Percentiles rank a stretch among this genome's conserved stretches.
Evolutionary conservation across 2,797 vertebrate species (phyloP).

Genomic region (Adrianichthys oophorus): DNA sequence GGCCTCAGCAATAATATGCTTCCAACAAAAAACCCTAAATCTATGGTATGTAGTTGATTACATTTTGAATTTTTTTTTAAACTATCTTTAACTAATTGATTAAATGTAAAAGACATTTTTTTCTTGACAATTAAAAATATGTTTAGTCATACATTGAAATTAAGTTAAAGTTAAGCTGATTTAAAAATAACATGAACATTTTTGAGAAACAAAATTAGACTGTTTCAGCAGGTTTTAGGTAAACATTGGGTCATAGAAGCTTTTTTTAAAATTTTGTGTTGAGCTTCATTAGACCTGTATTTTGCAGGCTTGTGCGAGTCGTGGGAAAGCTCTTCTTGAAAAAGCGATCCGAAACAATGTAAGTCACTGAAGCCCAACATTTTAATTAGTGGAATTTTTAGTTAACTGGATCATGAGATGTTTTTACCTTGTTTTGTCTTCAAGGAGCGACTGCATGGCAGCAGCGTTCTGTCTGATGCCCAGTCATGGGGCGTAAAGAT

Average conservation of each 20-base stretch:
- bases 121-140: too few relatives aligned
- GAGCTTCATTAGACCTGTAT: neutral
- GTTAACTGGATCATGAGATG: neutral
- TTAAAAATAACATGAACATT: too few relatives aligned
- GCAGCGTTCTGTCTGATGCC: constrained; percentile 79
- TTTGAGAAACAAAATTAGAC: too few relatives aligned
- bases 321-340: constrained; percentile 87
- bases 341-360: constrained; percentile 88
- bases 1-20: constrained; percentile 20
- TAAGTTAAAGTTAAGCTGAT: too few relatives aligned
- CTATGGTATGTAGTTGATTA: constrained; percentile 44
- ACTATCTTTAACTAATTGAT: neutral
- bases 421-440: constrained; percentile 17
- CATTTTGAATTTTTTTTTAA: neutral
- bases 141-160: too few relatives aligned
- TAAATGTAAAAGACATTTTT: too few relatives aligned
- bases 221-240: too few relatives aligned
- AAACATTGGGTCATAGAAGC: too few relatives aligned
- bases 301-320: constrained; percentile 79
- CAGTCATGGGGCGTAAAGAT: constrained; percentile 86
- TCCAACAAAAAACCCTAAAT: constrained; percentile 55
- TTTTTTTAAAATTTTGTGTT: neutral
- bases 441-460: constrained; percentile 77
- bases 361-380: constrained; percentile 37
- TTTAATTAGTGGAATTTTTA: neutral